Conservation (phyloP, 2,888 invertebrate genomes). For the Thymelicus acteon region DNA sequence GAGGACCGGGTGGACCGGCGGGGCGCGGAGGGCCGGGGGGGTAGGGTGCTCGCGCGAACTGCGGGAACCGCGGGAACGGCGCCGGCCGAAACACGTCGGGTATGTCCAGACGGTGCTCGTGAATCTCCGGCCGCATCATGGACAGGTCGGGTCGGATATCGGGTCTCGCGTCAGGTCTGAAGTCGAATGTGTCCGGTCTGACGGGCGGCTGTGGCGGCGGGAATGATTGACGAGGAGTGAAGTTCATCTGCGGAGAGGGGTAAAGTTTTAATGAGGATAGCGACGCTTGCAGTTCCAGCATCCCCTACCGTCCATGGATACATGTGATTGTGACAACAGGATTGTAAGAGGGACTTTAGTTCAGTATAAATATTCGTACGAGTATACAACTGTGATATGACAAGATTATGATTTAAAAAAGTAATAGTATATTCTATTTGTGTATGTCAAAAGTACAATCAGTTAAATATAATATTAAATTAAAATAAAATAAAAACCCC, state of each 20-base stretch:
- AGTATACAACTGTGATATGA: too few relatives aligned
- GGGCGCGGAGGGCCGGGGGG: constrained; percentile 58
- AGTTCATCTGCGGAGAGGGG: constrained; percentile 60
- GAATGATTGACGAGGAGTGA: constrained; percentile 61
- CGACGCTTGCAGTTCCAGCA: too few relatives aligned
- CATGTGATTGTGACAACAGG: too few relatives aligned
- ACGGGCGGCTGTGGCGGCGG: constrained; percentile 52
- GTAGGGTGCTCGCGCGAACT: constrained; percentile 56
- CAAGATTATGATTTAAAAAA: too few relatives aligned
- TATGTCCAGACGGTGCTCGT: constrained; percentile 33
- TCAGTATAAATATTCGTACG: too few relatives aligned
- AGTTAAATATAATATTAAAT: too few relatives aligned
- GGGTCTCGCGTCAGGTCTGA: background rate
- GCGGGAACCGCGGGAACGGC: constrained; percentile 56
- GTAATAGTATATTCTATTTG: too few relatives aligned
- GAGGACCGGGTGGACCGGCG: constrained; percentile 45
- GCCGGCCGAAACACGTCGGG: constrained; percentile 46
- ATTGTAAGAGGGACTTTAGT: too few relatives aligned
- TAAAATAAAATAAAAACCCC: too few relatives aligned
- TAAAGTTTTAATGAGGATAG: too few relatives aligned
- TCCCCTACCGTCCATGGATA: too few relatives aligned
- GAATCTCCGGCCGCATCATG: constrained; percentile 21
- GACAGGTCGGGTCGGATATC: constrained; percentile 34
- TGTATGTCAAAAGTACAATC: too few relatives aligned
- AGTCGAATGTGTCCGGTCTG: constrained; percentile 42